Base-by-base conservation (phyloP, 2,797 vertebrate species). In the Manis crassicaudata region DNA sequence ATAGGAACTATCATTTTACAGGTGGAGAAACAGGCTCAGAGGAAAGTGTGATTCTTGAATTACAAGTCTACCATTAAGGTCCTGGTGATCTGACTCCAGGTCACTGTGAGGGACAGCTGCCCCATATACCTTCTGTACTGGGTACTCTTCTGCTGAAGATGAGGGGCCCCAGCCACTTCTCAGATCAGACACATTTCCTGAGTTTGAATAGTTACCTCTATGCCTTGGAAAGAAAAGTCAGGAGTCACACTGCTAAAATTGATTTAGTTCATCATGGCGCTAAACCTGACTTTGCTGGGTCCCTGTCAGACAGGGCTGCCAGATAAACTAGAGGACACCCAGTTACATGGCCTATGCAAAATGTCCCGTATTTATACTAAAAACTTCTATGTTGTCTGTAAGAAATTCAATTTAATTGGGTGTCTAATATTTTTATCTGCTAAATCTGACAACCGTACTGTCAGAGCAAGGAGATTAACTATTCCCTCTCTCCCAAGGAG, bases 401-500 rank as follows among this genome's bases (percentile, higher is more conserved):
- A 56, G 35, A 82, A 68, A 83, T 62, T 17, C 35, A 68, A 77
- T 77, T 37, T 27, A 86, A 46, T 18, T 43, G 6, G 32, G 21
- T 37, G 21, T 18, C 79, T 23, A 5, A 35, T 73, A 10, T 76
- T 96, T 92, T 52, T 23, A 77, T 81, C 88, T 88, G 73, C 52
- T 81, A 67, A 76, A 14, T 76, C 27, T 21, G 40, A 52, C 52
- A 20, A 35, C 25, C 37, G 2, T 29, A 1, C 37, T 2, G 5
- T 77, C 52, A 23, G 81, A 96, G 94, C 20, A 21, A 97, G 73
- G 63, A 75, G 72, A 92, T 84, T 50, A 91, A 62, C 70, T 76
- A 43, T 72, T 85, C 83, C n/a, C 80, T 94, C 68, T 89, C 40
- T 83, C 96, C 79, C 88, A 60, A 81, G 93, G 40, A 93, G 75